Evolutionary conservation across 2,113 vertebrate genomes (phyloP).

Genomic region (Cromileptes altivelis): DNA sequence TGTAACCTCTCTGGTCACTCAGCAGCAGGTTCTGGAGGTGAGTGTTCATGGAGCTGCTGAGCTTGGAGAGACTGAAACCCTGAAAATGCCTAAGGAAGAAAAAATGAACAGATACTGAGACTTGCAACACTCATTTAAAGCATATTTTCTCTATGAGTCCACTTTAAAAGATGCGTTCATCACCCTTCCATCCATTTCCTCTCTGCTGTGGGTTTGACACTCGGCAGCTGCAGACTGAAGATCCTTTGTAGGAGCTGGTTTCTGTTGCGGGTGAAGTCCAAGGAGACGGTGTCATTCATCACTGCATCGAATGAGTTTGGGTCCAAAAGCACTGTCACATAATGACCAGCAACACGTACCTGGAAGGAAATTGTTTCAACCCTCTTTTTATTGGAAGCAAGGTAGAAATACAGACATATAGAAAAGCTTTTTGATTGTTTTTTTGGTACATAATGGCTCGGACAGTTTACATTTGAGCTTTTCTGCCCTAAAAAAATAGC

Average conservation of each 20-base stretch:
- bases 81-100: constrained; percentile 85
- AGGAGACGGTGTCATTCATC: constrained; percentile 78
- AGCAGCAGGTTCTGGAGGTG: constrained; percentile 83
- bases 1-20: constrained; percentile 40
- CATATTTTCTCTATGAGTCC: no score
- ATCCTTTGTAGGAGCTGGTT: constrained; percentile 83
- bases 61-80: constrained; percentile 75
- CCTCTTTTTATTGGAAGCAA: no score
- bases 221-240: constrained; percentile 85
- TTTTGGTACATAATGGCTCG: no score
- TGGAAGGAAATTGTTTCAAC: constrained; percentile 45
- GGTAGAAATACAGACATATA: no score
- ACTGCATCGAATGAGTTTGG: constrained; percentile 87
- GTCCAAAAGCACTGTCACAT: constrained; percentile 90
- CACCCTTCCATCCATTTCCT: constrained; percentile 85
- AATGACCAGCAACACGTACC: constrained; percentile 87
- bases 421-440: no score
- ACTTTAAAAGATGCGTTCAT: constrained; percentile 8
- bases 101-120: not conserved
- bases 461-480: no score
- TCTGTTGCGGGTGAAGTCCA: constrained; percentile 83
- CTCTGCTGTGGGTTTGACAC: constrained; percentile 73
- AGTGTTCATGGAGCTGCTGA: constrained; percentile 81
- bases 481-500: not conserved
- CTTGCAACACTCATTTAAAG: not conserved